Base-by-base conservation (phyloP, 2,113 vertebrate species). In the Corythoichthys intestinalis region DNA sequence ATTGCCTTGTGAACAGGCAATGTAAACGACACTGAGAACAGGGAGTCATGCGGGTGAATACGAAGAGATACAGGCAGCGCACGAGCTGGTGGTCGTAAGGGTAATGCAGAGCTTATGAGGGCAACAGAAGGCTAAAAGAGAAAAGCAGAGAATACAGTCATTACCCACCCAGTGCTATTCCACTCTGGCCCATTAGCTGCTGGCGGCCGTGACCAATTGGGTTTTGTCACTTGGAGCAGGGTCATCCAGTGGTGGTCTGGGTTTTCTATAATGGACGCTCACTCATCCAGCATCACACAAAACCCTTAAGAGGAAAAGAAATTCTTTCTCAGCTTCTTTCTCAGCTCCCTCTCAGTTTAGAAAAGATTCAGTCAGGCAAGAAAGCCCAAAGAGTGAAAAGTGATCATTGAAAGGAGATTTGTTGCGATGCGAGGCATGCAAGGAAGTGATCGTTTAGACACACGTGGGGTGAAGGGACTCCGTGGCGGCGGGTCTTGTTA, bases 201-300 rank as follows among this genome's bases (percentile, higher is more conserved):
- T 96, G 95, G 95, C 94, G 93, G 95, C 95, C 95, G 94, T 98
- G 95, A 98, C 96, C 95, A 98, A 98, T 98, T 92, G 93, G 94
- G 95, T 95, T 98, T 98, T 98, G 96, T 98, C 91, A 86, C 91
- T 89, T 89, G 90, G 93, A 78, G 93, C 94, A 90, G 94, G 95
- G 94, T 98, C 96, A 97, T 97, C 96, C 96, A 96, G 94, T 89
- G 89, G 86, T 88, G 88, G 89, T 90, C 89, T 85, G 76, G 73
- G 84, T 69, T 84, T 77, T 88, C 86, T 86, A 83, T 75, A 87
- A 89, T 74, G 82, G 85, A 82, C 84, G 84, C 84, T 87, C 87
- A 86, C 82, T 89, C 87, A 89, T 79, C 84, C 85, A 46, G 89
- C 85, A 73, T 77, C 76, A 89, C 86, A 90, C 76, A 89, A 88